Evolutionary conservation across 2,888 invertebrate species (phyloP), one percentile per base, ranked within the genome.

Genomic region (Orchestes rusci): DNA sequence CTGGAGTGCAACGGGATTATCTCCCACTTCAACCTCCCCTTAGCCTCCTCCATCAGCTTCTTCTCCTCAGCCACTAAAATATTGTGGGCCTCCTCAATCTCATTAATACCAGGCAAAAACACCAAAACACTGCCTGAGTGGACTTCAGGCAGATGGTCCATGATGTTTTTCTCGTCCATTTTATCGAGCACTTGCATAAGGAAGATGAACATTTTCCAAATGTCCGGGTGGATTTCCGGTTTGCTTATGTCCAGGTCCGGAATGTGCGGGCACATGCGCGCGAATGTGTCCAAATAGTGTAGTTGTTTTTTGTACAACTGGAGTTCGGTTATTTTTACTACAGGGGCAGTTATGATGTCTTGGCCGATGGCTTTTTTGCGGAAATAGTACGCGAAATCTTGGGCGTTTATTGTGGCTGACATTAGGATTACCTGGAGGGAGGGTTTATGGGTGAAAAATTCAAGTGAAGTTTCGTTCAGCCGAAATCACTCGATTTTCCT

Each of bases 361-460:
- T 60, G 55, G 15, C 59, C 57, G 30, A 57, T 52, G 10, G 65
- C 58, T 1, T 72, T 71, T 3, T 68, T 62, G 12, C 70, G 67
- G 61, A 82, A 69, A 53, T 91, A 91, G 18, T 77, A 64, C 0
- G 80, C 74, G 69, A 90, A 90, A 50, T 75, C 73, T 2, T 75
- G 67, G 0, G 82, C 75, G 59, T 92, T 79, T 56, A 94, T 82
- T 2, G 96, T 95, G 0, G 96, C 96, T 0, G 94, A 95, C 95
- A 96, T 96, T 2, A 96, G 71, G 38, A 96, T 75, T 0, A 88
- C 67, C 76, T 77, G 59, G 30, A 68, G 58, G 27, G 13, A 16
- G 10, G 23, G 7, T 7, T 23, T 23, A 23, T 7, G 10, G 10
- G 7, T 7, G 23, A 10, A 23, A 23, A 23, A 23, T 23, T 5